Evolutionary conservation across 1,140 invertebrate species (phyloP).

Genomic region (Tenebrio molitor): DNA sequence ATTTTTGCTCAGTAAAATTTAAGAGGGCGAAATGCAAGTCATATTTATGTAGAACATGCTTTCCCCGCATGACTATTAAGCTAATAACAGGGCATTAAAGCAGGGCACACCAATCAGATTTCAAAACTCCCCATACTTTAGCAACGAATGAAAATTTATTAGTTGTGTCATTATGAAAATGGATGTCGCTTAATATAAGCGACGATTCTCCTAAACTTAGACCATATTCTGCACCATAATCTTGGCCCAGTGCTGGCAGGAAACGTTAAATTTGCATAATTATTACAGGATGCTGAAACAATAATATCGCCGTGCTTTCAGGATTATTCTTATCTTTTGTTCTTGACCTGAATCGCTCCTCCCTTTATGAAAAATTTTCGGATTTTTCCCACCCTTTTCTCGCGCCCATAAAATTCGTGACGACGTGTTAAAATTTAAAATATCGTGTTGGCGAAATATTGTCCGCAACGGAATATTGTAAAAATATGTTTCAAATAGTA

Average conservation of each 20-base stretch:
- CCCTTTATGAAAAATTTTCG: neutral
- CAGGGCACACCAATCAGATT: too few species aligned
- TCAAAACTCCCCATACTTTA: too few species aligned
- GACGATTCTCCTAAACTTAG: constrained; percentile 36
- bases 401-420: neutral
- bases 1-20: too few species aligned
- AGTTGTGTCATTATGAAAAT: constrained; percentile 30
- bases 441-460: constrained; percentile 20
- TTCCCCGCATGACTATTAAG: too few species aligned
- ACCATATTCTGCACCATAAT: constrained; percentile 50
- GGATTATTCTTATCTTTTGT: constrained; percentile 18
- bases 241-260: constrained; percentile 41
- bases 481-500: constrained; percentile 19
- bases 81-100: too few species aligned
- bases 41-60: too few species aligned
- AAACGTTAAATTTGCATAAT: constrained; percentile 55
- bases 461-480: constrained; percentile 35
- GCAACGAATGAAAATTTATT: constrained; percentile 20
- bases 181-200: constrained; percentile 30
- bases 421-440: constrained; percentile 24
- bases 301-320: constrained; percentile 39
- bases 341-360: neutral
- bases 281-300: constrained; percentile 54
- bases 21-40: too few species aligned
- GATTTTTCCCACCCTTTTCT: too few species aligned